phyloP scores from a whole-genome alignment of 1,140 invertebrate genomes.

The Zaprionus capensis region DNA sequence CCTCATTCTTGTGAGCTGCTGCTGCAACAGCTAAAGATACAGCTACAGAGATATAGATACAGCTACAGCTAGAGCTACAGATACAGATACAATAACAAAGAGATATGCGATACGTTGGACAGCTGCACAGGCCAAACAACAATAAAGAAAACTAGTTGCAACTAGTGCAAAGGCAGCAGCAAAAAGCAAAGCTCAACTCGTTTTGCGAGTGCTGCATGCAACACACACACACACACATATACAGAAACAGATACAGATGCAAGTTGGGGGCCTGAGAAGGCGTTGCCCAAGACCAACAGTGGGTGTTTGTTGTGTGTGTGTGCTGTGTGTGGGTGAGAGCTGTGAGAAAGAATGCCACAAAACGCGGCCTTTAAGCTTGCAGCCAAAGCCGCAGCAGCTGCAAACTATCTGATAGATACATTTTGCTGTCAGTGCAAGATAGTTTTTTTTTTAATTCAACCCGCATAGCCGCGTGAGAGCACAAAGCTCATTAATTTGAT shows the following conservation, averaged over 20 bases:
- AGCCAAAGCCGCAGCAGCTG: conserved; percentile 19
- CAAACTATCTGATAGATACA: conserved; percentile 46
- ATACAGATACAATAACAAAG: conserved; percentile 47
- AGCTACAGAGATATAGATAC: conserved; percentile 41
- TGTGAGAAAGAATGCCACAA: conserved; percentile 55
- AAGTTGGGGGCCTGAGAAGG: conserved; percentile 31
- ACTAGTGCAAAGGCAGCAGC: conserved; percentile 64
- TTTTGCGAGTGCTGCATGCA: conserved; percentile 30
- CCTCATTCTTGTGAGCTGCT: conserved; percentile 62
- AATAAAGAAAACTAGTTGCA: conserved; percentile 77
- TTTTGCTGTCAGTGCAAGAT: conserved; percentile 16
- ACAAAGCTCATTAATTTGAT: conserved; percentile 53
- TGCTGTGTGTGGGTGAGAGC: conserved; percentile 18
- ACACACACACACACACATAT: background rate
- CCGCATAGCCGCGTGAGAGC: conserved; percentile 40
- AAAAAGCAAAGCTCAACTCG: conserved; percentile 30
- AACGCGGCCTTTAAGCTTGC: conserved; percentile 35
- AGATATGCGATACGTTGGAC: conserved; percentile 69
- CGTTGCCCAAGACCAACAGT: conserved; percentile 42
- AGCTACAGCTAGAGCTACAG: conserved; percentile 27
- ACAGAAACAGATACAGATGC: background rate
- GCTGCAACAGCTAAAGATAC: conserved; percentile 45
- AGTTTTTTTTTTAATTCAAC: background rate
- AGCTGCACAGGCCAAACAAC: conserved; percentile 55
- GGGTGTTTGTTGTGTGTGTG: conserved; percentile 24